Evolutionary conservation across 2,113 vertebrate species (phyloP).

Genomic region (Crotalus tigris): DNA sequence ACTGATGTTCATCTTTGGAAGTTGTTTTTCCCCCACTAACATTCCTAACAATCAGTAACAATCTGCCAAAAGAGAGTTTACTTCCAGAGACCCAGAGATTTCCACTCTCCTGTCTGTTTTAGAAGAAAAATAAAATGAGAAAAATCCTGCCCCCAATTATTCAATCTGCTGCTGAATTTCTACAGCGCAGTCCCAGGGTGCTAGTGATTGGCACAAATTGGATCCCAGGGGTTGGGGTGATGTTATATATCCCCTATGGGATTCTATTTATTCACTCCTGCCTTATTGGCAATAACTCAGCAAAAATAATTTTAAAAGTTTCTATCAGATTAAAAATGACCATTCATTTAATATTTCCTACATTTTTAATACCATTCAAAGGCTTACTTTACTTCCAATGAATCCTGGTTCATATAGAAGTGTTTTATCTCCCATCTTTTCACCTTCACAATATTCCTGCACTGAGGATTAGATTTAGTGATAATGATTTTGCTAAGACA

Average conservation of each 20-base stretch:
- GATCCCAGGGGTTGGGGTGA: neutral
- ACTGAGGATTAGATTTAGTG: neutral
- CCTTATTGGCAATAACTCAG: neutral
- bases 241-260: neutral
- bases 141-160: neutral
- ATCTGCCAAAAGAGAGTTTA: neutral
- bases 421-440: neutral
- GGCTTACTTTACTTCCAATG: neutral
- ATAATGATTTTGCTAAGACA: neutral
- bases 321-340: neutral
- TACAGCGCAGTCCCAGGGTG: neutral
- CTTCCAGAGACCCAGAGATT: neutral
- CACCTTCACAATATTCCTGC: neutral
- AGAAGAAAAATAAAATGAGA: neutral
- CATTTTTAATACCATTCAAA: neutral
- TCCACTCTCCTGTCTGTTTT: neutral
- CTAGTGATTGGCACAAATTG: neutral
- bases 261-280: neutral
- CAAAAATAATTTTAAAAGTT: neutral
- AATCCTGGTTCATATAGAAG: neutral
- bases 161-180: neutral
- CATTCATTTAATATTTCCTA: neutral
- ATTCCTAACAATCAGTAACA: neutral
- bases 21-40: neutral
- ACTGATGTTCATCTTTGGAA: neutral